Conservation (phyloP, 2,888 invertebrate genomes). For the Bombylius major region DNA sequence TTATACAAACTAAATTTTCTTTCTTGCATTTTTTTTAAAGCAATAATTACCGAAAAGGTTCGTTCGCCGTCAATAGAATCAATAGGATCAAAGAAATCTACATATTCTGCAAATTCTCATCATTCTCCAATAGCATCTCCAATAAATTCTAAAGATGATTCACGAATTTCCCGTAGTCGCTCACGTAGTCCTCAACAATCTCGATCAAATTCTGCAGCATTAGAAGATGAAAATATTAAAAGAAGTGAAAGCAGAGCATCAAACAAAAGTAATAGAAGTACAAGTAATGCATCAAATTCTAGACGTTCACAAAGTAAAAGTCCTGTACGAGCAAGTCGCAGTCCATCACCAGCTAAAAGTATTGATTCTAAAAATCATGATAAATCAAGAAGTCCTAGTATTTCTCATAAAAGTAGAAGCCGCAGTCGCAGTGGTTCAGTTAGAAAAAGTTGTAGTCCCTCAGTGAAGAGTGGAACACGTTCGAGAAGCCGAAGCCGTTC, state of each 20-base stretch:
- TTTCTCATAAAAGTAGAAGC: conserved; percentile 15
- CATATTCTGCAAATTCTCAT: not conserved
- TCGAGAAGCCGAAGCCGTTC: conserved; percentile 11
- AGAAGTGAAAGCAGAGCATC: conserved; percentile 19
- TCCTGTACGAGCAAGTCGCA: conserved; percentile 8
- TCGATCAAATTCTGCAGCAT: not conserved
- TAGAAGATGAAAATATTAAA: not conserved
- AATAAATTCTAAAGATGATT: not conserved
- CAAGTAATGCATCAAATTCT: conserved; percentile 16
- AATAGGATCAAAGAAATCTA: conserved; percentile 1
- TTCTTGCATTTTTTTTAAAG: too few species aligned
- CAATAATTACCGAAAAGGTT: not conserved
- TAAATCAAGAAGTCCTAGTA: conserved; percentile 19
- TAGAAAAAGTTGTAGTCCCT: conserved; percentile 22
- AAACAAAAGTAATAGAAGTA: conserved; percentile 20
- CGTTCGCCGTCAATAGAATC: conserved; percentile 11
- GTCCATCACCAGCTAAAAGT: conserved; percentile 1
- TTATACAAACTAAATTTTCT: too few species aligned
- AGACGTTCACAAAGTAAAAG: conserved; percentile 4
- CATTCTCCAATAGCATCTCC: not conserved
- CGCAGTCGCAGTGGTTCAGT: conserved; percentile 15
- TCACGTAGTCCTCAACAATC: conserved; percentile 18
- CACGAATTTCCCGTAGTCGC: conserved; percentile 16
- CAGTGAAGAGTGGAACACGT: conserved; percentile 16
- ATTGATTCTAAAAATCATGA: not conserved